Conservation (phyloP, 2,797 vertebrate genomes). For the Parambassis ranga region DNA sequence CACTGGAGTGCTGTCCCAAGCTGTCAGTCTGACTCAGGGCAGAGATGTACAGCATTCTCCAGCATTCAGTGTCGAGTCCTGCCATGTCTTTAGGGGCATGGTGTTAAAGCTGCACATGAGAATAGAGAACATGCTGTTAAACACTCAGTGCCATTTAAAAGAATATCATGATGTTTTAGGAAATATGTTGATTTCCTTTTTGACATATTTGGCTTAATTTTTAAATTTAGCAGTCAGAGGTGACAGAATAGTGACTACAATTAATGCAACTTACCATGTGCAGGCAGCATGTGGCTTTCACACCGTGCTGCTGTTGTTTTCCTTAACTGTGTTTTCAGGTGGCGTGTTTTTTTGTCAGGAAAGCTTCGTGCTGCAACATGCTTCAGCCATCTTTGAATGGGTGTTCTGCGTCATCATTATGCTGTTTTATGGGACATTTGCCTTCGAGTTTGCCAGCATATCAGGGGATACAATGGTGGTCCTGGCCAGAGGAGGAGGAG, state of each 20-base stretch:
- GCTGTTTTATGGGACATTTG: slow-evolving; percentile 86
- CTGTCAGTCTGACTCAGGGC: no score
- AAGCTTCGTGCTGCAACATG: slow-evolving; percentile 83
- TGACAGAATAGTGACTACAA: no score
- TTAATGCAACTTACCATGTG: neutral
- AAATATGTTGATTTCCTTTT: no score
- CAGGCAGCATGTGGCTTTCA: neutral
- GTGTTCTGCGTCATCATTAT: slow-evolving; percentile 85
- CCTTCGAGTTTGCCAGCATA: slow-evolving; percentile 83
- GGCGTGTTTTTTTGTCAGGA: slow-evolving; percentile 87
- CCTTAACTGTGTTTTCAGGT: slow-evolving; percentile 75
- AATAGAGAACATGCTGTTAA: neutral
- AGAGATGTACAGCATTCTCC: neutral
- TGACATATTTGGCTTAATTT: neutral
- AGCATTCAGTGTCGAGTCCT: neutral
- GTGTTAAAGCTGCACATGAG: neutral
- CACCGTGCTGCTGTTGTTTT: slow-evolving; percentile 23
- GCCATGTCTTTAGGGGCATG: neutral
- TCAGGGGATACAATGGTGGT: slow-evolving; percentile 82
- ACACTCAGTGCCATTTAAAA: neutral
- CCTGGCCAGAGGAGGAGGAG: slow-evolving; percentile 76
- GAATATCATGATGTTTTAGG: no score
- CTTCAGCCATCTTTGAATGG: slow-evolving; percentile 86
- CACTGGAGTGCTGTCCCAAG: no score
- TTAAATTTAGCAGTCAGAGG: no score